Evolutionary conservation across 2,113 vertebrate genomes (phyloP), one percentile per base, ranked within the genome.

Genomic region (Indicator maculatus): DNA sequence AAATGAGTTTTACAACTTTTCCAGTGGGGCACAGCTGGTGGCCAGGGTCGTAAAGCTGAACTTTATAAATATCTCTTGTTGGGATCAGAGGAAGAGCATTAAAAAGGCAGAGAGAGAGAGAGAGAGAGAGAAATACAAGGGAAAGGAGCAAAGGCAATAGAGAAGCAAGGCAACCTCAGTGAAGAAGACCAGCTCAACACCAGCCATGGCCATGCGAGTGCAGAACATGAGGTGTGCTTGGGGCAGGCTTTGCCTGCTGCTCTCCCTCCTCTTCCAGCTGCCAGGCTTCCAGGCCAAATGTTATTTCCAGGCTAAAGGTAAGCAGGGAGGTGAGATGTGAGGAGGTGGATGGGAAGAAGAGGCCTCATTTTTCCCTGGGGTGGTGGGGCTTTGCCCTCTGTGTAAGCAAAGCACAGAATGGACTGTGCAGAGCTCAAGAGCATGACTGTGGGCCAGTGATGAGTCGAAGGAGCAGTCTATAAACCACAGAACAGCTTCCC

Each of bases 291-390:
- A 98, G 83, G 98, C 97, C 86, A 98, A 99, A 95, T 99, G 99
- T 91, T 98, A 98, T 97, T 99, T 99, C 94, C 98, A 98, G 96
- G 98, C 98, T 90, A 98, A 98, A 98, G 99, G 99, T 99, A 97
- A 98, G 98, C 0, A 2, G 20, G 56, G 56, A 93, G 50, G 6
- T 52, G 44, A 74, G 36, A 27, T 0, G 31, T 74, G 56, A 72
- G 59, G 41, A 41, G 1, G 4, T 9, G 0, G 11, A 85, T 9
- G 33, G 73, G 41, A 81, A 71, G 30, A 87, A 5, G 12, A 77
- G 19, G 56, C 56, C 41, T 60, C 30, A 5, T 13, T 31, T 93
- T 78, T 71, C 24, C 14, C 20, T 0, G 2, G 45, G 19, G 75
- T 0, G 1, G 18, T 1, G 3, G 38, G 53, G 26, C 60, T 74